phyloP scores from a whole-genome alignment of 2,888 invertebrate species.

The Xestia rhomboidea region DNA sequence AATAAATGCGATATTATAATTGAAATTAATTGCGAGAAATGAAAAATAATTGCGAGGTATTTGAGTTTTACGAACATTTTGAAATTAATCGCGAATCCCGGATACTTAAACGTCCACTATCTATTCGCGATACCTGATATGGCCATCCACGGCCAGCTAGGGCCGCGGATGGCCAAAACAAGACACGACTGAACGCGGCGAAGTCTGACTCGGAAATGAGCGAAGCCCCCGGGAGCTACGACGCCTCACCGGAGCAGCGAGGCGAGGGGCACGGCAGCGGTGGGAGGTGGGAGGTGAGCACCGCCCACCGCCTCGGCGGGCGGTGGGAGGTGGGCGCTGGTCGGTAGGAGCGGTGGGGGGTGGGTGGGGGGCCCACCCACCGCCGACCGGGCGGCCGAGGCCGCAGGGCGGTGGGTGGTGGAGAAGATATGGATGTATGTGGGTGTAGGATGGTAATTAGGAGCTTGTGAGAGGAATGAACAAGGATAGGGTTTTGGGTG shows the following conservation, averaged over 20 bases:
- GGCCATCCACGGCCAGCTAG: conserved; percentile 39
- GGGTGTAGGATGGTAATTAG: conserved; percentile 4
- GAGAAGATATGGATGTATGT: not conserved
- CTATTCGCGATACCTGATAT: not conserved
- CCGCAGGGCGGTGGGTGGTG: not conserved
- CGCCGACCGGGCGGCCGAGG: not conserved
- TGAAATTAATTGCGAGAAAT: not conserved
- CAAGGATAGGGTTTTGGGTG: not conserved
- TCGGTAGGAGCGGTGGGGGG: not conserved
- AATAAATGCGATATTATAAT: not conserved
- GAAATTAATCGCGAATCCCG: not conserved
- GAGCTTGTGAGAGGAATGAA: not conserved
- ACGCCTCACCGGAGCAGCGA: not conserved
- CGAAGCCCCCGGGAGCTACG: not conserved
- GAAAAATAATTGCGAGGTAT: not conserved
- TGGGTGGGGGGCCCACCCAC: no score
- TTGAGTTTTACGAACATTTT: not conserved
- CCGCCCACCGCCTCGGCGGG: not conserved
- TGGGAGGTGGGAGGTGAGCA: not conserved
- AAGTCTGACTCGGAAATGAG: conserved; percentile 19
- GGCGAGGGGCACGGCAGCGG: not conserved
- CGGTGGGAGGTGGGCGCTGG: not conserved
- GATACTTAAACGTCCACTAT: not conserved
- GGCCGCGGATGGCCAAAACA: conserved; percentile 38
- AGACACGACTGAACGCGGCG: conserved; percentile 14